Percentiles rank a stretch among this genome's conserved stretches.
phyloP scores from a whole-genome alignment of 2,888 invertebrate genomes.

The Parnassius orleans region DNA sequence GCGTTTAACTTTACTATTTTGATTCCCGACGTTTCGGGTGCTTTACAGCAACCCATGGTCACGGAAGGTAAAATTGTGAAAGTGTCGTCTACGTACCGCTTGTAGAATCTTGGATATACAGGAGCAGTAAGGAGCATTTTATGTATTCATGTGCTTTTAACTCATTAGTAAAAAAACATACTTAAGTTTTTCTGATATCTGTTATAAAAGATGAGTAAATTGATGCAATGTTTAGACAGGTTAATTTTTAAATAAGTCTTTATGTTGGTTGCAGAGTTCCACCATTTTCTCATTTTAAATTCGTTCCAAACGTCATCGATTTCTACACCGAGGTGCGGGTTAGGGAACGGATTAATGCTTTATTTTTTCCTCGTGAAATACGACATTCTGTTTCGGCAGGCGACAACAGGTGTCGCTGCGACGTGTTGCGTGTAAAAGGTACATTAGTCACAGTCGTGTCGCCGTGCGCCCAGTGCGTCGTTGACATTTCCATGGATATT shows the following conservation, averaged over 20 bases:
- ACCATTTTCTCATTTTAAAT: conserved; percentile 13
- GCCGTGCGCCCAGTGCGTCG: not conserved
- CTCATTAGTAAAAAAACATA: no score
- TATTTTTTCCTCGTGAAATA: conserved; percentile 35
- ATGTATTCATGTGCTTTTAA: no score
- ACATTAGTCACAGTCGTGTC: conserved; percentile 51
- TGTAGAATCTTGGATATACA: no score
- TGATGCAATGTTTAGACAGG: not conserved
- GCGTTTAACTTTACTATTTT: no score
- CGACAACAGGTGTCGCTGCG: conserved; percentile 40
- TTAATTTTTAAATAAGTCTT: not conserved
- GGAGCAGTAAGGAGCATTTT: no score
- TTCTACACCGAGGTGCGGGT: conserved; percentile 12
- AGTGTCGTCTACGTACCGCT: no score
- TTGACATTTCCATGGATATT: not conserved
- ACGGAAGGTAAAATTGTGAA: no score
- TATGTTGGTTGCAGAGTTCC: not conserved
- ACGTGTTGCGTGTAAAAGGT: conserved; percentile 47
- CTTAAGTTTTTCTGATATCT: no score
- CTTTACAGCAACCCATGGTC: no score
- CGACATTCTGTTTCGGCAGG: conserved; percentile 32
- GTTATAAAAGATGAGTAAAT: no score
- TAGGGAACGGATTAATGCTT: conserved; percentile 15
- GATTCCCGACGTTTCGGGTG: no score
- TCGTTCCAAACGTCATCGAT: conserved; percentile 8